Base-by-base conservation (phyloP, 2,113 vertebrate species). In the Poecilia latipinna region DNA sequence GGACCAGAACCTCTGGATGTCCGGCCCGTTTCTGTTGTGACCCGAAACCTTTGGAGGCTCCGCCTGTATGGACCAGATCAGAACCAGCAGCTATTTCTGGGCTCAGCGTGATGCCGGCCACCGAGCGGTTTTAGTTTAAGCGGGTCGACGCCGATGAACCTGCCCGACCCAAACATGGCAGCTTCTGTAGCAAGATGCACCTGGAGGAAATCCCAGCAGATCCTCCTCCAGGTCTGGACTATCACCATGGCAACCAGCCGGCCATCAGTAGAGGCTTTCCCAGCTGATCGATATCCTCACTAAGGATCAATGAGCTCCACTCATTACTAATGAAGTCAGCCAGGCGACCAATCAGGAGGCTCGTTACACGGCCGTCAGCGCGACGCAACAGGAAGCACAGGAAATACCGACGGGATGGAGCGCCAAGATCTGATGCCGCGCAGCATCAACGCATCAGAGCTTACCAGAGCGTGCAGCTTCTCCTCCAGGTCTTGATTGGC, bases 401-500 rank as follows among this genome's bases (percentile, higher is more conserved):
- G 11, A n/a, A 61, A 28, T 26, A n/a, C n/a, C n/a, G 29, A 70
- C 32, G 22, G 24, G 48, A 35, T 57, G 19, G n/a, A 61, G 26
- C 24, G 4, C 32, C 54, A 24, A 3, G 22, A 70, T 35, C 22
- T 0, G 10, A 35, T 15, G 32, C 31, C 2, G 31, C 3, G 7
- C 48, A 7, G 57, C 31, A 69, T 68, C 42, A 68, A 39, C 31
- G 32, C 39, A 67, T 10, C 6, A 61, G 28, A 73, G 51, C 19
- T 93, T 96, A 99, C 98, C 96, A 99, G 92, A 10, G 96, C 92
- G 54, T 98, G 97, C 72, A 99, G 94, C 91, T 99, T 99, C 94
- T 99, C 98, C 87, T 99, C 98, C 88, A 99, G 93, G 65, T 99
- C 98, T 93, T 99, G 97, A 88, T 99, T 99, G 85, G 96, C 93